Conservation (phyloP, 1,140 invertebrate species). For the Cotesia glomerata region DNA sequence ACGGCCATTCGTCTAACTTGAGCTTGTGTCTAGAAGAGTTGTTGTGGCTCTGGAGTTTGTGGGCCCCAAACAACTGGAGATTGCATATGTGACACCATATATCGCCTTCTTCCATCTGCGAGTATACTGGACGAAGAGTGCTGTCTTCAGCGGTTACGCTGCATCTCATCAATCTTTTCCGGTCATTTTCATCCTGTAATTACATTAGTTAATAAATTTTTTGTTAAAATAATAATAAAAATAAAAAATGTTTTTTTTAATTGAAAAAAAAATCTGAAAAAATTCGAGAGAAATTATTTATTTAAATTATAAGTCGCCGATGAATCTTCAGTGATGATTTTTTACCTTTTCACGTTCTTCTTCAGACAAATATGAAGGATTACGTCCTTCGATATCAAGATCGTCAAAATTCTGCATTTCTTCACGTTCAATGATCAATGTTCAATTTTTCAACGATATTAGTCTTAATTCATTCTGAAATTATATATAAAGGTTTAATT, state of each 20-base stretch:
- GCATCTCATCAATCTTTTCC: conserved; percentile 59
- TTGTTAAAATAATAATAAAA: too few species aligned
- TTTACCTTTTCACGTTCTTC: conserved; percentile 60
- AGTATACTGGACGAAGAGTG: conserved; percentile 58
- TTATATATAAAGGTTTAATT: not conserved
- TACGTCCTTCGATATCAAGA: conserved; percentile 62
- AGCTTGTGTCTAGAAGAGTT: conserved; percentile 59
- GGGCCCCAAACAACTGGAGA: conserved; percentile 57
- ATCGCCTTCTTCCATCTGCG: conserved; percentile 58
- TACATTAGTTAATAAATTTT: not conserved
- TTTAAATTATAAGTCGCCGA: not conserved
- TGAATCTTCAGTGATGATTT: conserved; percentile 31
- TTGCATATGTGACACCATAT: conserved; percentile 64
- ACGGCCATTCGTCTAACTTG: conserved; percentile 61
- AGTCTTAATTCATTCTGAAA: not conserved
- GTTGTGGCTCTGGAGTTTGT: conserved; percentile 59
- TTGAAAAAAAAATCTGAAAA: too few species aligned
- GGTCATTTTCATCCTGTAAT: conserved; percentile 58
- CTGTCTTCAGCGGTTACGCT: conserved; percentile 62
- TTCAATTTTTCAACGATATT: not conserved
- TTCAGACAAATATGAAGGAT: conserved; percentile 58
- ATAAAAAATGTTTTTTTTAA: too few species aligned
- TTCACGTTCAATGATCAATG: not conserved
- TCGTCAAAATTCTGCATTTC: conserved; percentile 62
- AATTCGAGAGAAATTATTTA: too few species aligned